Percentiles rank a stretch among this genome's conserved stretches.
Conservation (phyloP, 2,797 vertebrate species). For the Lerista edwardsae region DNA sequence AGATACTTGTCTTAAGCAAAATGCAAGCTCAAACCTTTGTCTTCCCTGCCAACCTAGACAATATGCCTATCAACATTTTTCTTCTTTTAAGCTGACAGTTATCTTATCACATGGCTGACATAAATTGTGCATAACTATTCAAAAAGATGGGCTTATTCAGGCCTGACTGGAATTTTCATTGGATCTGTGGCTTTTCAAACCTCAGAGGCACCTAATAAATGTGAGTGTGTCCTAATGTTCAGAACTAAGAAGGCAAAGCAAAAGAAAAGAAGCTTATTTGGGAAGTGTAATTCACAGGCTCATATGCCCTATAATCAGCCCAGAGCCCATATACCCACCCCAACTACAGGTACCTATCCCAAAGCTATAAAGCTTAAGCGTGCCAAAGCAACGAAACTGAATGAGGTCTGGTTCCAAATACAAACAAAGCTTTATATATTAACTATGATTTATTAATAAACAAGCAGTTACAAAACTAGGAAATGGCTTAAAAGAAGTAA, state of each 20-base stretch:
- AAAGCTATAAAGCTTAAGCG: no score
- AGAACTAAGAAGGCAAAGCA: background rate
- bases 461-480: no score
- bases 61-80: slow-evolving; percentile 7
- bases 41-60: slow-evolving; percentile 13
- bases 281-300: no score
- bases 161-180: slow-evolving; percentile 25
- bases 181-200: background rate
- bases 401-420: no score
- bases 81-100: background rate
- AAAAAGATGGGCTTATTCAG: background rate
- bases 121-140: slow-evolving; percentile 1
- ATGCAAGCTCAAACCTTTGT: background rate
- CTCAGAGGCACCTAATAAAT: background rate
- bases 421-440: no score
- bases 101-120: background rate
- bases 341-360: no score
- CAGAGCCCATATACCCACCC: no score
- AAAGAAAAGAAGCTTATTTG: background rate
- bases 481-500: no score
- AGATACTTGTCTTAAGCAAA: background rate
- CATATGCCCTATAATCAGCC: no score
- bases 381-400: no score
- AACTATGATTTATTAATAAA: no score
- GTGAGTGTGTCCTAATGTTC: background rate